Conservation (phyloP, 2,797 vertebrate species). For the Ambastaia sidthimunki region DNA sequence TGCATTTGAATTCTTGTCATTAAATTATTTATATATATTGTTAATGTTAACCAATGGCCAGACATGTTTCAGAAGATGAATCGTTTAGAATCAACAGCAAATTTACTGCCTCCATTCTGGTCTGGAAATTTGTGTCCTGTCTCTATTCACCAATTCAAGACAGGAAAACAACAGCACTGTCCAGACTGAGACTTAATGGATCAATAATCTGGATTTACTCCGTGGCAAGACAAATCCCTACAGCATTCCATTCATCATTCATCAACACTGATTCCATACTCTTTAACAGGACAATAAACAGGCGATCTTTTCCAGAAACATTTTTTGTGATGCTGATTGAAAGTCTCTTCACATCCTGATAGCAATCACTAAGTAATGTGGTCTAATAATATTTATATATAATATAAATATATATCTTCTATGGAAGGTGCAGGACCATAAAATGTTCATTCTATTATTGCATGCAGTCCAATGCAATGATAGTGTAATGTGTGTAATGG, state of each 20-base stretch:
- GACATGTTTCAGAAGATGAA: too few relatives aligned
- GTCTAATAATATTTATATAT: too few relatives aligned
- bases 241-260: constrained; percentile 5
- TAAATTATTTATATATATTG: background rate
- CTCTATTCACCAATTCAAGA: background rate
- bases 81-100: background rate
- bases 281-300: background rate
- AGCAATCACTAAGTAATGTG: too few relatives aligned
- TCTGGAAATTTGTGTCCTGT: background rate
- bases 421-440: too few relatives aligned
- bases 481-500: too few relatives aligned
- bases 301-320: too few relatives aligned
- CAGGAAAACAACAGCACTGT: background rate
- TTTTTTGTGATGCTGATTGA: too few relatives aligned
- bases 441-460: too few relatives aligned
- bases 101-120: background rate
- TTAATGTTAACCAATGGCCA: background rate
- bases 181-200: constrained; percentile 16
- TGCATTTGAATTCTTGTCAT: background rate
- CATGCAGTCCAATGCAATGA: too few relatives aligned
- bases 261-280: constrained; percentile 11
- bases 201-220: constrained; percentile 25
- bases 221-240: constrained; percentile 16
- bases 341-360: too few relatives aligned
- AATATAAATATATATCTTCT: too few relatives aligned